These are phyloP conservation scores for Ploceus nigricollis DNA, from an alignment of 2,113 vertebrate species.

Conservation along the genomic window DNA sequence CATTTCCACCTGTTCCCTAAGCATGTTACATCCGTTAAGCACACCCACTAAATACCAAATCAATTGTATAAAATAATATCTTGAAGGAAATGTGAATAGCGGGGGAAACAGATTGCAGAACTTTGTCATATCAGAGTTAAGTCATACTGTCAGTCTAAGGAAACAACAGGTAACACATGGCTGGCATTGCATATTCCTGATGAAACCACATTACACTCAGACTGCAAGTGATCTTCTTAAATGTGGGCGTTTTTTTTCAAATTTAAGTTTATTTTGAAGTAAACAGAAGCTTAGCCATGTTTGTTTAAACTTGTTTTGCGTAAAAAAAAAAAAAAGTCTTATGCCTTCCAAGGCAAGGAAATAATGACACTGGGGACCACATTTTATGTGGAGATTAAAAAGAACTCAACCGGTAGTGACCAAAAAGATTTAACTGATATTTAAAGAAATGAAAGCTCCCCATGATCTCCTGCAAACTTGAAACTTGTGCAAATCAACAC, in stretches of 20 bases:
- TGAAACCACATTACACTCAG: neutral
- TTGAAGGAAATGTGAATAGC: neutral
- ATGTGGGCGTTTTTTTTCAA: neutral
- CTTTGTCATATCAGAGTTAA: neutral
- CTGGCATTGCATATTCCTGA: neutral
- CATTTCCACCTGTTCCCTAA: conserved; percentile 34
- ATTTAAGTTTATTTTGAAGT: neutral
- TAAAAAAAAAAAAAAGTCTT: neutral
- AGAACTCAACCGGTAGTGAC: neutral
- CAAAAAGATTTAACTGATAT: neutral
- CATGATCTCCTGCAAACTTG: neutral
- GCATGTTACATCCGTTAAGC: neutral
- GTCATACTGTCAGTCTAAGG: neutral
- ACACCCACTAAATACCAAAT: conserved; percentile 23
- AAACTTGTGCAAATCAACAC: neutral
- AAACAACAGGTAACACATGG: neutral
- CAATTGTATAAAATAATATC: neutral
- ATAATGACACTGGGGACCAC: neutral
- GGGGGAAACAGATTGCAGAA: neutral
- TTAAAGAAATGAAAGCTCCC: neutral
- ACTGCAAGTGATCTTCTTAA: neutral
- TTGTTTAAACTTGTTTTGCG: neutral
- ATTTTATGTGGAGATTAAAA: neutral
- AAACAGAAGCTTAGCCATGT: neutral
- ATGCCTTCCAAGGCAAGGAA: neutral